Conservation (phyloP, 1,140 invertebrate genomes). For the Phymorhynchus buccinoides region DNA sequence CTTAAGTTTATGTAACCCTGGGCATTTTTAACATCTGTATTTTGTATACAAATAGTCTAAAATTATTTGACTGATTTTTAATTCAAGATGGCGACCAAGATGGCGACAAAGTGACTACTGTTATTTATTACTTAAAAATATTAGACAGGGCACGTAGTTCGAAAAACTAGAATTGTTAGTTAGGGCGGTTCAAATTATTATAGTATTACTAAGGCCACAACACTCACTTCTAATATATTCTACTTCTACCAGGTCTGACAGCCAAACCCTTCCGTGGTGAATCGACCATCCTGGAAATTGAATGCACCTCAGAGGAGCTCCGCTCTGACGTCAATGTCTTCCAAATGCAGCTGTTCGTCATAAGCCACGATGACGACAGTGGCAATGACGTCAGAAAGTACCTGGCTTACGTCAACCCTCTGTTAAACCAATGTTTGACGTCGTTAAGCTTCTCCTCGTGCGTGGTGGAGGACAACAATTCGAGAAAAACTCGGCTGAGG, state of each 20-base stretch:
- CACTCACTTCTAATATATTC: too few species aligned
- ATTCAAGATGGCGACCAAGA: too few species aligned
- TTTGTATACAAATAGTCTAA: too few species aligned
- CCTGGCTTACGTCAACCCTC: slow-evolving; percentile 26
- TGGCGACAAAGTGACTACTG: too few species aligned
- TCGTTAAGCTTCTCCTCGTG: slow-evolving; percentile 33
- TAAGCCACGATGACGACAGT: background rate
- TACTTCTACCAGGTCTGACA: background rate
- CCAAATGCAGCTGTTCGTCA: slow-evolving; percentile 4
- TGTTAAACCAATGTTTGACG: slow-evolving; percentile 25
- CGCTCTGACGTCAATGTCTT: slow-evolving; percentile 23
- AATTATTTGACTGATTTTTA: too few species aligned
- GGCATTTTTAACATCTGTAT: too few species aligned
- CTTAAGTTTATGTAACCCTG: too few species aligned
- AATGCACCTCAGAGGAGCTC: slow-evolving; percentile 10
- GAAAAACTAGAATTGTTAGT: too few species aligned
- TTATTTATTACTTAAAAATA: too few species aligned
- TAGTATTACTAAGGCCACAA: too few species aligned
- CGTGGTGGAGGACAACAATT: slow-evolving; percentile 19
- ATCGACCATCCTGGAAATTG: slow-evolving; percentile 13
- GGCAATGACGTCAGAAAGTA: background rate
- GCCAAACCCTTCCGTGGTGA: slow-evolving; percentile 6
- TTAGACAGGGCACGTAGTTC: too few species aligned
- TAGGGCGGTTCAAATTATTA: too few species aligned
- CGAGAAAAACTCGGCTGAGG: background rate